phyloP scores from a whole-genome alignment of 1,140 invertebrate genomes.

The Bombus sibiricus region DNA sequence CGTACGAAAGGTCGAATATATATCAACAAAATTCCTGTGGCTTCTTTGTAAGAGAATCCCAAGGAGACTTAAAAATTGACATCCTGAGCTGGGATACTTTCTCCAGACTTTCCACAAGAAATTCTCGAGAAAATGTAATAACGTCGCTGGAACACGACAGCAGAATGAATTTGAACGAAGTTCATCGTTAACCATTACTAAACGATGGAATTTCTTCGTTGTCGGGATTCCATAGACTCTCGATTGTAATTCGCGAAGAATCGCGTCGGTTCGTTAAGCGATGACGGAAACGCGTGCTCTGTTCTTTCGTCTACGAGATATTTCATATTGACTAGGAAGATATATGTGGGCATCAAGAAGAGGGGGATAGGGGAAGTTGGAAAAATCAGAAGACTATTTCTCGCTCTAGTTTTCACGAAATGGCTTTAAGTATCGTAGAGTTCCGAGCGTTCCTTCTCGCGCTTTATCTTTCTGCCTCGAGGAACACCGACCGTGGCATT shows the following conservation, averaged over 20 bases:
- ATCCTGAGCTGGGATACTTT: too few relatives aligned
- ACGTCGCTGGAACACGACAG: not conserved
- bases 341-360: not conserved
- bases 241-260: slow-evolving; percentile 25
- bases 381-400: slow-evolving; percentile 35
- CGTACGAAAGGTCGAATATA: too few relatives aligned
- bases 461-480: slow-evolving; percentile 57
- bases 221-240: not conserved
- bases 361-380: not conserved
- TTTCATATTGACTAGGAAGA: slow-evolving; percentile 11
- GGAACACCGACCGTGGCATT: slow-evolving; percentile 47
- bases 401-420: slow-evolving; percentile 40
- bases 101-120: not conserved
- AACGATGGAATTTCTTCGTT: slow-evolving; percentile 3
- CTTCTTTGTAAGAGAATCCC: too few relatives aligned
- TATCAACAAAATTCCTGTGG: too few relatives aligned
- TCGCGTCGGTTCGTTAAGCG: not conserved
- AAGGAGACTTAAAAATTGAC: not conserved
- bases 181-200: not conserved
- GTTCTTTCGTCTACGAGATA: not conserved
- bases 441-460: slow-evolving; percentile 34
- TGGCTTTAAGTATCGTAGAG: slow-evolving; percentile 31
- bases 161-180: too few relatives aligned
- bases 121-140: not conserved
- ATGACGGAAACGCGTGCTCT: not conserved